Evolutionary conservation across 2,888 invertebrate species (phyloP).

Genomic region (Tiphia femorata): DNA sequence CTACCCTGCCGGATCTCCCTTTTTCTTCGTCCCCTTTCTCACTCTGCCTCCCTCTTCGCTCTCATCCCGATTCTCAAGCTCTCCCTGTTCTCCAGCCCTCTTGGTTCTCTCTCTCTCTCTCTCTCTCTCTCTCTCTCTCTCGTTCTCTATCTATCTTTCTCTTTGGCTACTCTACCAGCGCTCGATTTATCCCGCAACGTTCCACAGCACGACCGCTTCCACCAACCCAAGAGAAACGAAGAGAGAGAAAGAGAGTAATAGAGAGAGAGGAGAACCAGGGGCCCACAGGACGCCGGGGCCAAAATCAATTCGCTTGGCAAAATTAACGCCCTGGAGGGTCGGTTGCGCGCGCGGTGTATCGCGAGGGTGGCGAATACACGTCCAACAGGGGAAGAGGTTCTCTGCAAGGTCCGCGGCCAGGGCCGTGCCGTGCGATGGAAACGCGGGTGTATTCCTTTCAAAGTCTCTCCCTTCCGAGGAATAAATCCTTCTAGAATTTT

Average conservation of each 20-base stretch:
- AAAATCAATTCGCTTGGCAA: constrained; percentile 36
- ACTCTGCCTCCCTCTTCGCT: neutral
- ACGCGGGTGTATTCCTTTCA: no score
- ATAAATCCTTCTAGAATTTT: no score
- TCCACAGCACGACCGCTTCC: no score
- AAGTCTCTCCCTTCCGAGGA: neutral
- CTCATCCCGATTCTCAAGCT: neutral
- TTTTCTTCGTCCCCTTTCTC: neutral
- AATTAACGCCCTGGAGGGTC: constrained; percentile 31
- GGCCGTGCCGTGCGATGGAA: no score
- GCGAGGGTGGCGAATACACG: constrained; percentile 4
- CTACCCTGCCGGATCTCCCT: neutral
- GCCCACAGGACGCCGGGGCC: constrained; percentile 5
- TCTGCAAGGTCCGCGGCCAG: neutral
- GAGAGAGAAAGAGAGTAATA: neutral
- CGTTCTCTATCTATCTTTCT: neutral
- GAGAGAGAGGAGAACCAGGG: no score
- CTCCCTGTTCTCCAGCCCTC: neutral
- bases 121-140: constrained; percentile 3
- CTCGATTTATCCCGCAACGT: constrained; percentile 27
- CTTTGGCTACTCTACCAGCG: constrained; percentile 12
- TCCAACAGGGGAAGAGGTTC: no score
- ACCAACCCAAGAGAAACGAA: no score
- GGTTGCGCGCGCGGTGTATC: neutral
- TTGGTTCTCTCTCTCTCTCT: constrained; percentile 1